A percentile compares a stretch with the other conserved stretches of the same genome.
Evolutionary conservation across 35 echinoderm and acorn worm genomes (phyloP).

Genomic region (Hemicentrotus pulcherrimus): DNA sequence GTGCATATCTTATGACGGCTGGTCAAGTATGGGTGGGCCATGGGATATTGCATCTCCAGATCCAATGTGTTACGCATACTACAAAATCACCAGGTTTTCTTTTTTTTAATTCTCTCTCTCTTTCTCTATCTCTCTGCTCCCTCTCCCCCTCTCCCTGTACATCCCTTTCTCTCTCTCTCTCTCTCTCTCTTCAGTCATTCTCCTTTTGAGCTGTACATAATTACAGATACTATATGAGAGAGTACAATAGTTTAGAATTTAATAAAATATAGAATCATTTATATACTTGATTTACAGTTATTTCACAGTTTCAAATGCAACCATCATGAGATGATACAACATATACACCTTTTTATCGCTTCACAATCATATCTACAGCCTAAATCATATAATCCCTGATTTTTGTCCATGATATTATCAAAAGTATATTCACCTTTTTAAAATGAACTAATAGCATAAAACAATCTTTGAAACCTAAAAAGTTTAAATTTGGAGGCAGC

Average conservation of each 20-base stretch:
- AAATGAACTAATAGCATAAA: too few relatives aligned
- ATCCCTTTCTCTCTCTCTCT: neutral
- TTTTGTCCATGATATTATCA: neutral
- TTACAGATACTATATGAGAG: neutral
- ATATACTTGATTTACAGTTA: neutral
- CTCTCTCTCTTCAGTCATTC: neutral
- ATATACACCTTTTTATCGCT: neutral
- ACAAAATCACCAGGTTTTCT: too few relatives aligned
- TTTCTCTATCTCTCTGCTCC: neutral
- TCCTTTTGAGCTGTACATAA: neutral
- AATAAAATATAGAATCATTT: neutral
- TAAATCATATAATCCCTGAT: neutral
- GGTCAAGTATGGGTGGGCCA: neutral
- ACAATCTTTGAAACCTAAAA: too few relatives aligned
- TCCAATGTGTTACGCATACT: too few relatives aligned
- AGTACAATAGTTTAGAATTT: neutral
- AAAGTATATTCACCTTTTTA: too few relatives aligned
- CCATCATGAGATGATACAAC: neutral
- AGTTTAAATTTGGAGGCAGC: too few relatives aligned
- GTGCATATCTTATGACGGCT: neutral
- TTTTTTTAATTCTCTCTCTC: neutral
- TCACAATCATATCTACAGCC: neutral
- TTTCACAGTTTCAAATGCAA: neutral
- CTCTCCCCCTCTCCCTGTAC: too few relatives aligned
- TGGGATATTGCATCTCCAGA: neutral